Base-by-base conservation (phyloP, 2,888 invertebrate species). In the Strigamia crassipes region DNA sequence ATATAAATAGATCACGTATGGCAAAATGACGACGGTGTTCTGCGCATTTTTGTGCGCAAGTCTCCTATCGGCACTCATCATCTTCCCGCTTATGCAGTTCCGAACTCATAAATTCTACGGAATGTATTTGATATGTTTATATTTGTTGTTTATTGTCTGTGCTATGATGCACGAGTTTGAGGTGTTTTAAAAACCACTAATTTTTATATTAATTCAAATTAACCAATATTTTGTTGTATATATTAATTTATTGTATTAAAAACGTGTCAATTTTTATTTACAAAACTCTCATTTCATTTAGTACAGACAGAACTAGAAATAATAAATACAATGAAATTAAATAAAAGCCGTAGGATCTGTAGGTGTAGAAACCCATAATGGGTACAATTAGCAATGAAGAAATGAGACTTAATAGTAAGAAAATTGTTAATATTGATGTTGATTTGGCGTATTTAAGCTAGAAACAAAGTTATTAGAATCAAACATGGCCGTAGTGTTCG, bases 131-230 rank as follows among this genome's bases (percentile, higher is more conserved):
- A 87, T 89, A 38, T 85, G 86, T 1, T 83, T 91, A 3, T 91
- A 91, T 84, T 85, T 87, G 1, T 83, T 88, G 10, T 91, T 91
- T 84, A 86, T 91, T 15, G 82, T 89, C 0, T 86, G 89, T 18
- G 89, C 89, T 9, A 83, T 90, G 9, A 87, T 91, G n/a, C 89
- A 89, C 77, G 91, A 91, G 85, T 85, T 88, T 2, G 86, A 66
- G 80, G 31, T 46, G 31, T 27, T 61, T 61, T 61, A 61, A 51
- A 51, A 51, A 3, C n/a, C 10, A 51, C 5, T 51, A 6, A 6
- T 51, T 51, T 51, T 51, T 51, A 51, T 51, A 61, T 61, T 21
- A 61, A 61, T 61, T 46, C 12, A 8, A 13, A 46, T 46, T 46
- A 34, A 34, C 34, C 6, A 34, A 34, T 34, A 34, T 34, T 34